Evolutionary conservation across 2,113 vertebrate genomes (phyloP), one percentile per base, ranked within the genome.

Genomic region (Echinops telfairi): DNA sequence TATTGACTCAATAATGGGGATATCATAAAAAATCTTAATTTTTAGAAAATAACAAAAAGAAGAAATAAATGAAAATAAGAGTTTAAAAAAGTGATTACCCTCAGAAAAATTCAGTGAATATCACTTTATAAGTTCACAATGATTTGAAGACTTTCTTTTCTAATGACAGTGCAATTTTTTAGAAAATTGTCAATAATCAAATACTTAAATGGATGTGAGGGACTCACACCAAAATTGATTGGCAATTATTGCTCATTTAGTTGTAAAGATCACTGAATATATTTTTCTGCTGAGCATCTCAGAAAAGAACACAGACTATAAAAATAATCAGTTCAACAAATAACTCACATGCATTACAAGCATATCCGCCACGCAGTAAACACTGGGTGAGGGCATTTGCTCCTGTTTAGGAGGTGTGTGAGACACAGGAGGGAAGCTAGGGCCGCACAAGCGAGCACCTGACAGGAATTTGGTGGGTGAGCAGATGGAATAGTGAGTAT

Each of bases 1-100:
- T 93, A 68, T 23, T 92, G 91, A 89, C 2, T 6, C 16, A 93
- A 20, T 91, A 95, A 89, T 79, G 29, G 57, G 75, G 12, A 87
- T 64, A 92, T 68, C 43, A 89, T 7, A 17, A 84, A 86, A 83
- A 83, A 83, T 64, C 38, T 17, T 79, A 70, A 12, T 89, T 92
- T 94, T 95, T 88, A 92, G 27, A 83, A 19, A 9, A 70, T 40
- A 68, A 22, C 38, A n/a, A 38, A 70, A 62, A 43, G 73, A 82
- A 77, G 5, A 3, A 8, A 47, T 47, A 62, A 47, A 77, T 77
- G 58, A 11, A 3, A 9, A 90, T 17, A 78, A 16, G 88, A 90
- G 27, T 19, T 58, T 85, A 58, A 53, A 73, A 83, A 90, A 77
- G 31, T 20, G 3, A 58, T 43, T 90, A 77, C 75, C 12, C n/a